A percentile compares a stretch with the other conserved stretches of the same genome.
phyloP scores from a whole-genome alignment of 2,888 invertebrate genomes.

The Coremacera marginata region DNA sequence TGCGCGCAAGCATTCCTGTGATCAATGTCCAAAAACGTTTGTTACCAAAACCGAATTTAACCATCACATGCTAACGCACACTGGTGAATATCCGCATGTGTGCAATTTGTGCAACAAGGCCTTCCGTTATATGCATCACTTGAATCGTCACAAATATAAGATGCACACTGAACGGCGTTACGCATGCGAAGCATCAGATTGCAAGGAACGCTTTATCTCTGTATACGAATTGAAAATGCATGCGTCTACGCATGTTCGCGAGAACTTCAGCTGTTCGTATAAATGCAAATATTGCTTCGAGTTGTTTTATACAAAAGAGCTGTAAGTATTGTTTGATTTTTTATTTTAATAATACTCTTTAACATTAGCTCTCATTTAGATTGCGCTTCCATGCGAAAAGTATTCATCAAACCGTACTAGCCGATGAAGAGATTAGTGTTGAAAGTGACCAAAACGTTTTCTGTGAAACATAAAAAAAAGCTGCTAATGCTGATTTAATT shows the following conservation, averaged over 20 bases:
- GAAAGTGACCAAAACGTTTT: neutral
- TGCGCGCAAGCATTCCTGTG: conserved; percentile 48
- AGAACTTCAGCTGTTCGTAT: conserved; percentile 45
- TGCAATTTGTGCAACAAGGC: conserved; percentile 57
- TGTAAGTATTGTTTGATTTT: conserved; percentile 51
- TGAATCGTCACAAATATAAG: conserved; percentile 58
- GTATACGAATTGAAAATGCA: conserved; percentile 53
- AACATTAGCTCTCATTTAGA: neutral
- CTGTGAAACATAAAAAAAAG: no score
- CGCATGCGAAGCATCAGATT: conserved; percentile 49
- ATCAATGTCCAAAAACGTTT: conserved; percentile 53
- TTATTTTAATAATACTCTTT: neutral
- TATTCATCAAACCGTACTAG: neutral
- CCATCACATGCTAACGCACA: conserved; percentile 48
- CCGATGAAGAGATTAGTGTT: conserved; percentile 14
- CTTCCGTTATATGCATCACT: conserved; percentile 58
- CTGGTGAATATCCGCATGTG: conserved; percentile 46
- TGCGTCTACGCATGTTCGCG: conserved; percentile 49
- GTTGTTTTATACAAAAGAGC: conserved; percentile 53
- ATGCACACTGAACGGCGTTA: conserved; percentile 50
- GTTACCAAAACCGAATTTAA: conserved; percentile 48
- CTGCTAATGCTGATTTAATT: no score
- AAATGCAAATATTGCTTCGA: conserved; percentile 56
- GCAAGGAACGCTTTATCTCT: conserved; percentile 51
- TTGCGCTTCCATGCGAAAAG: conserved; percentile 25